Evolutionary conservation across 2,113 vertebrate species (phyloP), one percentile per base, ranked within the genome.

Genomic region (Nymphicus hollandicus): DNA sequence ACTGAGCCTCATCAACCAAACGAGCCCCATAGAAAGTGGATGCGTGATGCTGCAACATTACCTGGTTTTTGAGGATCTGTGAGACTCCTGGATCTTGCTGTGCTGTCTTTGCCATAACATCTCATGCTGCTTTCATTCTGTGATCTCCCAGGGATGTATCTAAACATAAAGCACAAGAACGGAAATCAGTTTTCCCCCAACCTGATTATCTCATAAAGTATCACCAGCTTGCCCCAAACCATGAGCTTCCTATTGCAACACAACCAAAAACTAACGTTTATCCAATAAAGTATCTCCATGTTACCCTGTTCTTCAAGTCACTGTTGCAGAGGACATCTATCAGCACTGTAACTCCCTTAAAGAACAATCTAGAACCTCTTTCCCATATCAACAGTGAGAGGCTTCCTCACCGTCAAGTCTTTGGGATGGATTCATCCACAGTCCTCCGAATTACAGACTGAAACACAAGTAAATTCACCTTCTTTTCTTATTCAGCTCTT

Each of bases 71-170:
- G 87, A 88, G 56, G 84, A 93, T 86, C 44, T 78, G 55, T 31
- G 72, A 94, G 78, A 86, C 69, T 89, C 47, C 35, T 81, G 90
- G 87, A 68, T 77, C 74, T 94, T 89, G 60, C 72, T 86, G 95
- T 86, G 87, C 69, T 84, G 85, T 60, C 71, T 74, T 88, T 47
- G 91, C 90, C 86, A 47, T 86, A 91, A 84, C 63, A 96, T 86
- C 73, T 96, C 81, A 97, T 91, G 88, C 87, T 94, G 64, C 58
- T 93, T 94, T 92, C 94, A 95, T 96, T 78, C 76, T 94, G 58
- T 46, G 94, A 83, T 77, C 77, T 82, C 83, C 41, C 84, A 80
- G 52, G 73, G 77, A 92, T 2, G 10, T 94, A 93, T 83, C 96
- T 97, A 94, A 88, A 94, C 31, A 65, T 16, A 90, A 93, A 91